Evolutionary conservation across 2,888 invertebrate species (phyloP), one percentile per base, ranked within the genome.

Genomic region (Ypsolopha sequella): DNA sequence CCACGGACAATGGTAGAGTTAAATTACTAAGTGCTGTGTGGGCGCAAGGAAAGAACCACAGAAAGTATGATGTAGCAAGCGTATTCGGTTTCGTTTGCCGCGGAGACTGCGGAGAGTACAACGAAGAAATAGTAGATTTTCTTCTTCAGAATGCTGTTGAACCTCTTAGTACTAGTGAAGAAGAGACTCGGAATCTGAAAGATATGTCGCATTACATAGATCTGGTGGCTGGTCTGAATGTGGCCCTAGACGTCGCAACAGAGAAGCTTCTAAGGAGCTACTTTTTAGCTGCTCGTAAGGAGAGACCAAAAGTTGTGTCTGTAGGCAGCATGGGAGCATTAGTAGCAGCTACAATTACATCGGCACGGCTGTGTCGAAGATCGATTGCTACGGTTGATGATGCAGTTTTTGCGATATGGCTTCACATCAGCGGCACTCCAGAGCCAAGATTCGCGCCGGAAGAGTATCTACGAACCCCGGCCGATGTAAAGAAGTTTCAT

Each of bases 371-470:
- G 0, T 84, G 86, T 56, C 73, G 78, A 7, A 65, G 85, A 14
- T 56, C 58, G 7, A 52, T 68, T 0, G 69, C 82, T 2, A 73
- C 67, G 51, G 58, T 70, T 34, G 73, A 81, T 52, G 86, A 86
- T 54, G 86, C 81, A 10, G 65, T 81, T 8, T 71, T 86, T 48
- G 80, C 85, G 10, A 77, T 85, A 53, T 86, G 86, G 86, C 62
- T 86, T 36, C 84, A 86, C 55, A 71, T 74, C 1, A 71, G 76
- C 45, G 80, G 82, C 0, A 66, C 66, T 54, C 70, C 79, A 9
- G 80, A 79, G 50, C 82, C 80, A 2, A 71, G 82, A 57, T 67
- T 76, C 47, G 81, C 79, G 11, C 85, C 85, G 8, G 73, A 75
- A 10, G 82, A 85, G 50, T 82, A 77, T 54, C 68, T 85, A 34